phyloP scores from a whole-genome alignment of 2,888 invertebrate species.

The Lasioglossum calceatum region DNA sequence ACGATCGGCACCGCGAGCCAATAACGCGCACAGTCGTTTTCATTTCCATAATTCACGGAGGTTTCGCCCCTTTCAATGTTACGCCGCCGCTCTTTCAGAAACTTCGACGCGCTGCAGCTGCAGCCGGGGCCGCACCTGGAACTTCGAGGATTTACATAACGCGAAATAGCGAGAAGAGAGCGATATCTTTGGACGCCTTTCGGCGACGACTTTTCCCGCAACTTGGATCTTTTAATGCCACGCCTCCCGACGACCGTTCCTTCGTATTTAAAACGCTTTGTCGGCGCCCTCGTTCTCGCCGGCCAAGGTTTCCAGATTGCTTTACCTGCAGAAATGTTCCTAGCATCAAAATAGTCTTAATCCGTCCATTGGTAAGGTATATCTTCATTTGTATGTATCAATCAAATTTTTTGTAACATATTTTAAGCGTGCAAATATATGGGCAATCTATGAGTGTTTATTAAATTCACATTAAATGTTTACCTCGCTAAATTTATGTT shows the following conservation, averaged over 20 bases:
- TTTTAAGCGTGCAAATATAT: background rate
- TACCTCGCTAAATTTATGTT: background rate
- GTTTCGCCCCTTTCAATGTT: slow-evolving; percentile 61
- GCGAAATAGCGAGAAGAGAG: slow-evolving; percentile 31
- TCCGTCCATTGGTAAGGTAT: background rate
- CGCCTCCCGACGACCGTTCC: background rate
- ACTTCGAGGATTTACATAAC: slow-evolving; percentile 61
- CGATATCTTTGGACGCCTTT: slow-evolving; percentile 29
- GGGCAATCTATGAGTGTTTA: background rate
- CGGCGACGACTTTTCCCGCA: slow-evolving; percentile 19
- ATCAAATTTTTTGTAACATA: background rate
- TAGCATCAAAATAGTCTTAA: background rate
- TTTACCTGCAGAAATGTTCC: background rate
- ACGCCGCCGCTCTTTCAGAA: slow-evolving; percentile 53
- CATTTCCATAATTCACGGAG: slow-evolving; percentile 73
- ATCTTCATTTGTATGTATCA: no score
- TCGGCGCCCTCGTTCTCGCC: background rate
- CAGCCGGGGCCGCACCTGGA: slow-evolving; percentile 58
- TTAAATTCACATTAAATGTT: background rate
- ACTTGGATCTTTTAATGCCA: background rate
- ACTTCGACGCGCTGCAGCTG: slow-evolving; percentile 62
- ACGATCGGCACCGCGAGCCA: slow-evolving; percentile 67
- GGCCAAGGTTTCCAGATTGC: background rate
- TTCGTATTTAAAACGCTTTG: background rate
- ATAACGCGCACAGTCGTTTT: slow-evolving; percentile 65